Evolutionary conservation across 92 coral and sea anemone genomes (phyloP), one percentile per base, ranked within the genome.

Genomic region (Isaurus tuberculatus): DNA sequence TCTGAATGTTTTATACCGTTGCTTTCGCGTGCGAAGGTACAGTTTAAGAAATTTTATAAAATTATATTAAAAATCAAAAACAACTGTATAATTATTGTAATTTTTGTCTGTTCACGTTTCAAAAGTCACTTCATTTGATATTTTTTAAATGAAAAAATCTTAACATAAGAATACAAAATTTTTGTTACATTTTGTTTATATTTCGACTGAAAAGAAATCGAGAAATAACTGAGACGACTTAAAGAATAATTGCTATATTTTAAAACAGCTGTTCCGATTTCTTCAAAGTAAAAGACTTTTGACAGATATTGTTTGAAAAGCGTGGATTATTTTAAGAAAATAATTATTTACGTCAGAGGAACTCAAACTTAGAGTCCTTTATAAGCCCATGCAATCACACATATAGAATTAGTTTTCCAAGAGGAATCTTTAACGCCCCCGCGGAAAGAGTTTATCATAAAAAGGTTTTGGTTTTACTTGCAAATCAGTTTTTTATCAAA

Each of bases 321-420:
- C 68, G 68, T 57, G 82, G 82, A 55, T 77, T 64, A 28, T 20
- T 44, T 57, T 58, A 19, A 7, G 32, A 36, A 20, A 77, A 30
- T 32, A 58, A 28, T 65, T 77, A 55, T 7, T 31, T 28, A 77
- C 82, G 82, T 77, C 82, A 77, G 14, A 58, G 82, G 82, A 77
- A 77, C 58, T 25, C 22, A 14, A 2, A 20, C 51, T 9, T n/a
- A 73, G 28, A 26, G 31, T 77, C 58, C 26, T 33, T 77, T 55
- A 1, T 32, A 19, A 33, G 4, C 82, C 51, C 34, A 57, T 53
- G 46, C 81, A 75, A 72, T 16, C 15, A 43, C 55, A 13, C 36
- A 0, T n/a, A n/a, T 31, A 19, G 23, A 70, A 23, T 70, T 7
- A 11, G 40, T 70, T 70, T 42, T 17, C 36, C 17, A 37, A 26